Evolutionary conservation across 2,888 invertebrate species (phyloP).

Genomic region (Drosophila mettleri): DNA sequence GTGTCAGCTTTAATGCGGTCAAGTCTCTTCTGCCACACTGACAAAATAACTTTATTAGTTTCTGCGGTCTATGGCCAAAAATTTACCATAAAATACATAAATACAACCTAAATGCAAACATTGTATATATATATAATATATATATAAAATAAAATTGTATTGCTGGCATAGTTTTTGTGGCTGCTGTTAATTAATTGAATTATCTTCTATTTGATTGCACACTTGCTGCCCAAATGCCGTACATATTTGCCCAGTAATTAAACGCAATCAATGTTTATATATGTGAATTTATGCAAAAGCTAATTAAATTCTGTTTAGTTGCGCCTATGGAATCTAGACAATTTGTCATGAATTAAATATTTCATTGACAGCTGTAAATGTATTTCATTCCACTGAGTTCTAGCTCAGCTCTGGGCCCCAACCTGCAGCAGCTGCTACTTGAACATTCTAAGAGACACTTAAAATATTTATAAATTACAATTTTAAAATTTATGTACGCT

Average conservation of each 20-base stretch:
- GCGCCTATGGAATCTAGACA: neutral
- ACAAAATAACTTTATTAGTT: constrained; percentile 43
- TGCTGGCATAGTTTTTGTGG: constrained; percentile 19
- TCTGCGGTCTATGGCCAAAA: constrained; percentile 26
- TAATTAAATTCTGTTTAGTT: constrained; percentile 17
- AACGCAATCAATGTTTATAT: constrained; percentile 14
- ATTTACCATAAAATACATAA: neutral
- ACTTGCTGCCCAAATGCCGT: constrained; percentile 8
- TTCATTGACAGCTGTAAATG: neutral
- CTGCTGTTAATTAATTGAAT: constrained; percentile 37
- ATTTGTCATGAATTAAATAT: constrained; percentile 5
- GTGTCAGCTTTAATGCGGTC: constrained; percentile 55
- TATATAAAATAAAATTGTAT: constrained; percentile 3
- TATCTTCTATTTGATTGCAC: constrained; percentile 23
- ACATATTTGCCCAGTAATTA: constrained; percentile 16
- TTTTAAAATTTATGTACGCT: neutral
- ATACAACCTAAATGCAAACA: neutral
- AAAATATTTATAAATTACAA: neutral
- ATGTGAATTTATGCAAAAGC: constrained; percentile 5
- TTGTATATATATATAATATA: neutral
- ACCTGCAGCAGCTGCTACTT: neutral
- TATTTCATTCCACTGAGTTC: neutral
- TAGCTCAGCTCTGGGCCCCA: neutral
- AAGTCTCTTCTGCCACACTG: constrained; percentile 33
- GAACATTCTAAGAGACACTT: neutral